Percentiles rank a stretch among this genome's conserved stretches.
These are phyloP conservation scores for Monodelphis domestica DNA, from an alignment of 2,797 vertebrate species.

Conservation along the genomic window DNA sequence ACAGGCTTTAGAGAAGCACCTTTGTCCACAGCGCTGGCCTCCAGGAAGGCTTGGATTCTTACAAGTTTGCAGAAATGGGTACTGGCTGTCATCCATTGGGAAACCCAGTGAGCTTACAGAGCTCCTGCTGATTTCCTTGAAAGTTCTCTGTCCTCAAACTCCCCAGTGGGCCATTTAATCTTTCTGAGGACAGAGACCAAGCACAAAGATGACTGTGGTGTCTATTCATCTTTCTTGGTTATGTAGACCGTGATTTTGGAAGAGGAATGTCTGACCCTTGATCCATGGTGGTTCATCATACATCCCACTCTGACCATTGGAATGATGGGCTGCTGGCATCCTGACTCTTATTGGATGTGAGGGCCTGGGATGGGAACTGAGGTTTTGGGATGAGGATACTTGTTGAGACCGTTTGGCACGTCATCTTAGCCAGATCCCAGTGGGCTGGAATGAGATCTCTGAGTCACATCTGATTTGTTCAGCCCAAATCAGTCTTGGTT, in stretches of 20 bases:
- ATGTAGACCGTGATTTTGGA: not conserved
- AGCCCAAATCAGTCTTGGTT: not conserved
- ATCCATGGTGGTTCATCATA: not conserved
- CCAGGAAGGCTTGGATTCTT: slow-evolving; percentile 63
- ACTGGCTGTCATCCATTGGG: slow-evolving; percentile 71
- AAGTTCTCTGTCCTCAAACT: slow-evolving; percentile 30
- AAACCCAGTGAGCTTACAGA: slow-evolving; percentile 60
- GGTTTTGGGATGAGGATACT: not conserved
- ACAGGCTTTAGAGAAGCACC: slow-evolving; percentile 68
- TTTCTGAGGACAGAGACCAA: slow-evolving; percentile 20
- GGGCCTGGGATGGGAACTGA: not conserved
- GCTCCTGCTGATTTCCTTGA: slow-evolving; percentile 65
- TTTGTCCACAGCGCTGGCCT: slow-evolving; percentile 72
- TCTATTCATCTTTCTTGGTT: slow-evolving; percentile 12
- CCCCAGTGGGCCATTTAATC: slow-evolving; percentile 42
- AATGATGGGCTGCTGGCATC: not conserved
- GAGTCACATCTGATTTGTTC: not conserved
- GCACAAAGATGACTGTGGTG: slow-evolving; percentile 41
- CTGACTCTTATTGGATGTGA: slow-evolving; percentile 11
- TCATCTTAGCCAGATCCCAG: not conserved
- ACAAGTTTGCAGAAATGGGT: slow-evolving; percentile 50
- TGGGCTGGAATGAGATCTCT: not conserved
- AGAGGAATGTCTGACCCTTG: not conserved
- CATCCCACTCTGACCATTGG: not conserved
- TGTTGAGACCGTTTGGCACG: not conserved